Evolutionary conservation across 64 coral and sea anemone genomes (phyloP), one percentile per base, ranked within the genome.

Genomic region (Montipora efflorescens): DNA sequence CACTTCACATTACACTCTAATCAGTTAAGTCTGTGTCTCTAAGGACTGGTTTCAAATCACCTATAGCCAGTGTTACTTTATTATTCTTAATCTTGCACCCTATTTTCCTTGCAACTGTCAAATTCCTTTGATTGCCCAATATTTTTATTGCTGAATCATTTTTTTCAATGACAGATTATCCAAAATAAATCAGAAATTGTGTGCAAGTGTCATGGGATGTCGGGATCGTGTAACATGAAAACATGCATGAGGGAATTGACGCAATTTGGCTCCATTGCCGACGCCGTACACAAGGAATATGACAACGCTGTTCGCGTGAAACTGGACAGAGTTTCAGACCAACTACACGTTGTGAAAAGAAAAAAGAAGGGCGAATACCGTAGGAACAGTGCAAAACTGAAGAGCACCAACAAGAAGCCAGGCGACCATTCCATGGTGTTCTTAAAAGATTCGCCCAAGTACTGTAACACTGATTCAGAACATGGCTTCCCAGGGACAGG

Each of bases 121-220:
- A 36, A 36, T 36, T 36, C 36, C 36, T 36, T 36, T 36, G 36
- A 36, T 13, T 67, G 62, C 62, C 12, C 3, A 18, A 4, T 67
- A 12, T 4, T 13, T 67, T 15, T 14, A 14, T 80, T 9, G 21
- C 64, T 47, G 14, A 3, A 49, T 86, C 4, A 2, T 86, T 78
- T 67, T 13, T 47, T 66, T 85, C 20, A 0, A 61, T 59, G 1
- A 13, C 62, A 93, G 92, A 59, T 93, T 71, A 76, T 93, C 0
- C 43, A 5, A 52, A 59, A 93, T n/a, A 23, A 51, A 78, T 59
- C 92, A 4, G 36, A 44, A 20, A 69, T 95, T 19, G 48, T 59
- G n/a, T 99, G 98, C 67, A 89, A 91, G 61, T 99, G 98, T 49
- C 98, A 99, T 80, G 98, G 98, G 13, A 90, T 94, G 0, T 92